Percentiles rank a stretch among this genome's conserved stretches.
These are phyloP conservation scores for Motacilla tschutschensis DNA, from an alignment of 2,113 vertebrate species.

Conservation along the genomic window DNA sequence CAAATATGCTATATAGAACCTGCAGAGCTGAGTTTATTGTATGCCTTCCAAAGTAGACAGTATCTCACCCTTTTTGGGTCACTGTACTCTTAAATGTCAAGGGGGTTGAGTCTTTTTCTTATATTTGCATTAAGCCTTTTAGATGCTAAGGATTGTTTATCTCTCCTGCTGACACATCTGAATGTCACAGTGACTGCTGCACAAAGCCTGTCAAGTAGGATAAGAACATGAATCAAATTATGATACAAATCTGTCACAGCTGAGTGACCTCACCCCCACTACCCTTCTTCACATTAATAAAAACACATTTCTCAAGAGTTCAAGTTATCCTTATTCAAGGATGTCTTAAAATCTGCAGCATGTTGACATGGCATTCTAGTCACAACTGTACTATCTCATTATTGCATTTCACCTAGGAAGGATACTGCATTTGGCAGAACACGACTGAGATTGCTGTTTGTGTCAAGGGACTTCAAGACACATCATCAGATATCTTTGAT, in stretches of 20 bases:
- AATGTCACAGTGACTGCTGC: background rate
- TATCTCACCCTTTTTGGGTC: background rate
- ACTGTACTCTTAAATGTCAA: background rate
- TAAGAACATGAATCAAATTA: constrained; percentile 15
- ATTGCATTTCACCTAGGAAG: background rate
- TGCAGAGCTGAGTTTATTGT: background rate
- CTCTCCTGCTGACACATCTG: constrained; percentile 15
- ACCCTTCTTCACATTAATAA: background rate
- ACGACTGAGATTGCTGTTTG: background rate
- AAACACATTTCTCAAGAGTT: background rate
- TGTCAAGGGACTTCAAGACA: background rate
- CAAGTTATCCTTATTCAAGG: background rate
- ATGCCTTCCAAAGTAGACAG: background rate
- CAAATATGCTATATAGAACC: background rate
- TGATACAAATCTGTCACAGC: constrained; percentile 12
- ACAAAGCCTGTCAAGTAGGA: constrained; percentile 24
- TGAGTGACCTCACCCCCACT: background rate
- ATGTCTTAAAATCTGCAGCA: background rate
- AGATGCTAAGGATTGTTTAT: constrained; percentile 28
- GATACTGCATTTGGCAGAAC: background rate
- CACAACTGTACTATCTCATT: background rate
- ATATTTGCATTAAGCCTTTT: constrained; percentile 14
- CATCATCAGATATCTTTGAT: background rate
- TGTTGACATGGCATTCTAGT: background rate
- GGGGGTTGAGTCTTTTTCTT: background rate